Evolutionary conservation across 2,888 invertebrate species (phyloP).

Genomic region (Parochlus steinenii): DNA sequence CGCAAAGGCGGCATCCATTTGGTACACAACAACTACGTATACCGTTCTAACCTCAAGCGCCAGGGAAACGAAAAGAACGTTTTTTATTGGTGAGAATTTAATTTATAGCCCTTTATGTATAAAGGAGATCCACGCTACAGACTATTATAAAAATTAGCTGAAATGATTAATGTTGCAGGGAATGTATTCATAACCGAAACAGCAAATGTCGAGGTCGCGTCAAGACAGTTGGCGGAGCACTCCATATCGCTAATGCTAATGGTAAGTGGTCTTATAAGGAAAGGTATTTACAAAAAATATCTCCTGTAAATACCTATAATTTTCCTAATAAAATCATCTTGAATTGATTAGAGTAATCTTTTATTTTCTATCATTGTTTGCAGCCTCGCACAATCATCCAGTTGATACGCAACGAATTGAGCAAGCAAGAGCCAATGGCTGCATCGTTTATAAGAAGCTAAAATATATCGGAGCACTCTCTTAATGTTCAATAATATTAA

Average conservation of each 20-base stretch:
- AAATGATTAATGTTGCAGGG: too few relatives aligned
- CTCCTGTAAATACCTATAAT: not conserved
- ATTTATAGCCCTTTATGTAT: too few relatives aligned
- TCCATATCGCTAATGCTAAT: slow-evolving; percentile 28
- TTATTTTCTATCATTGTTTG: slow-evolving; percentile 1
- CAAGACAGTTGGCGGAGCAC: slow-evolving; percentile 28
- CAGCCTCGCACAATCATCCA: slow-evolving; percentile 8
- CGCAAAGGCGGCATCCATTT: slow-evolving; percentile 28
- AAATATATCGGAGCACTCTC: too few relatives aligned
- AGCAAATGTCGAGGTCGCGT: slow-evolving; percentile 29
- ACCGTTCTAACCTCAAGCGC: slow-evolving; percentile 28
- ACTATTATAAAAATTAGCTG: too few relatives aligned
- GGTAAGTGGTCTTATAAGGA: slow-evolving; percentile 6
- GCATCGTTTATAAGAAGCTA: too few relatives aligned
- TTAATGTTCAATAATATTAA: too few relatives aligned
- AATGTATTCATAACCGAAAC: slow-evolving; percentile 30
- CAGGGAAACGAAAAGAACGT: slow-evolving; percentile 26
- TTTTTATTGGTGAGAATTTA: too few relatives aligned
- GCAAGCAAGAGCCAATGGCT: slow-evolving; percentile 6
- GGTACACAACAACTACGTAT: slow-evolving; percentile 27
- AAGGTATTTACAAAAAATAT: not conserved
- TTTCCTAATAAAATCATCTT: not conserved
- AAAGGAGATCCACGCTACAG: too few relatives aligned
- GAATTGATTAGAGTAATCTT: not conserved
- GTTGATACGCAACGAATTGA: slow-evolving; percentile 1